Evolutionary conservation across 2,113 vertebrate genomes (phyloP), one percentile per base, ranked within the genome.

Genomic region (Melanerpes aurifrons): DNA sequence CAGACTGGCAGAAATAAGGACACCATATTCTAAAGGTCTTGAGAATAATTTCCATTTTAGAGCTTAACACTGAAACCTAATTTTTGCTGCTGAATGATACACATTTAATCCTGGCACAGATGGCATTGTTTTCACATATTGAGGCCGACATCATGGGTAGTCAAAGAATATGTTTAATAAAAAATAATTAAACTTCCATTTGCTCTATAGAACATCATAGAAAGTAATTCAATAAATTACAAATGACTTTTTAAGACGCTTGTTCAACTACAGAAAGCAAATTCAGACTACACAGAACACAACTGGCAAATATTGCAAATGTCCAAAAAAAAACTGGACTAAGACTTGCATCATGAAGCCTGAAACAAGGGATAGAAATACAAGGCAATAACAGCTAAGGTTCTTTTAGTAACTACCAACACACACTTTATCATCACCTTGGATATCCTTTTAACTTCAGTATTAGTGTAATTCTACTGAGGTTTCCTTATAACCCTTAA

Each of bases 161-260:
- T 99, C 99, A 99, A 99, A 98, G 98, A 99, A 99, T 99, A 99
- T 99, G 99, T 99, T 99, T 99, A 99, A 99, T 99, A 99, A 99
- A 99, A 98, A 99, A 99, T 99, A 99, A 99, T 99, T 99, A 99
- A 99, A 99, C 99, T 99, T 99, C 99, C 98, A 99, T 99, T 99
- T 99, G 98, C 99, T 99, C 99, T 99, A 99, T 99, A 99, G 98
- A 99, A 99, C 99, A 99, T 99, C 99, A 99, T 99, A 99, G 99
- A 99, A 99, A 99, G 99, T 99, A 99, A 99, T 99, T 99, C 98
- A 99, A 99, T 99, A 99, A 99, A 99, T 99, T 99, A 99, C 99
- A 99, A 99, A 99, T 98, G 98, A 99, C 99, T 99, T 98, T 98
- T 99, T 98, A 99, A 99, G 99, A 99, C 98, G 97, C 96, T 97